phyloP scores from a whole-genome alignment of 2,888 invertebrate species.

The Oxytorus armatus region DNA sequence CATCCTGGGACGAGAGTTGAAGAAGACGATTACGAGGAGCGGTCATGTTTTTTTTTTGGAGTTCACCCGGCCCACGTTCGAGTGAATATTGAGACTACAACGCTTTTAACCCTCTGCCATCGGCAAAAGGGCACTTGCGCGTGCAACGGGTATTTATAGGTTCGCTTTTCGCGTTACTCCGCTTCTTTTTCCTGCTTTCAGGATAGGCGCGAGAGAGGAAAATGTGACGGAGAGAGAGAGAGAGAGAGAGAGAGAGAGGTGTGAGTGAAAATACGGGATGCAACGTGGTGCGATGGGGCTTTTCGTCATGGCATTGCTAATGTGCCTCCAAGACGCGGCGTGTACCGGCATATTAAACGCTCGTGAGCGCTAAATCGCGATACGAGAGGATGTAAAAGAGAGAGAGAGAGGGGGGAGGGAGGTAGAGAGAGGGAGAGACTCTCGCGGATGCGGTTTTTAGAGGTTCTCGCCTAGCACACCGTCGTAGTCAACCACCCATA shows the following conservation, averaged over 20 bases:
- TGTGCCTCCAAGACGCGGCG: conserved; percentile 79
- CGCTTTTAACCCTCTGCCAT: conserved; percentile 26
- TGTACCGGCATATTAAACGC: conserved; percentile 81
- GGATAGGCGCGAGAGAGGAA: conserved; percentile 25
- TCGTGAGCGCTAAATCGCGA: conserved; percentile 67
- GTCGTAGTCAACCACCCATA: conserved; percentile 54
- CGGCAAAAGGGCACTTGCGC: conserved; percentile 34
- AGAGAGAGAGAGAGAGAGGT: conserved; percentile 2
- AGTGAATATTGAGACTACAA: conserved; percentile 26
- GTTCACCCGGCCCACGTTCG: not conserved
- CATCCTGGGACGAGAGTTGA: not conserved
- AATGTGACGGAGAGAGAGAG: not conserved
- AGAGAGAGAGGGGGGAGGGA: conserved; percentile 12
- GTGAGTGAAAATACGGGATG: conserved; percentile 35
- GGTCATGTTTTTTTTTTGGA: not conserved
- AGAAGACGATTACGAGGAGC: not conserved
- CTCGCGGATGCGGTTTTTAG: conserved; percentile 57
- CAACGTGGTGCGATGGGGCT: conserved; percentile 46
- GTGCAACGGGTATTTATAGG: not conserved
- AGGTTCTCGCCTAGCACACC: conserved; percentile 47
- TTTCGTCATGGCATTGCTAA: conserved; percentile 74
- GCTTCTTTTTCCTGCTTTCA: conserved; percentile 36
- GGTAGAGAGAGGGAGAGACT: conserved; percentile 27
- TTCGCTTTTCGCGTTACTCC: conserved; percentile 9
- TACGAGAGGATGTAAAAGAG: conserved; percentile 30